Conservation (phyloP, 1,140 invertebrate species). For the Tetramorium alpestre region DNA sequence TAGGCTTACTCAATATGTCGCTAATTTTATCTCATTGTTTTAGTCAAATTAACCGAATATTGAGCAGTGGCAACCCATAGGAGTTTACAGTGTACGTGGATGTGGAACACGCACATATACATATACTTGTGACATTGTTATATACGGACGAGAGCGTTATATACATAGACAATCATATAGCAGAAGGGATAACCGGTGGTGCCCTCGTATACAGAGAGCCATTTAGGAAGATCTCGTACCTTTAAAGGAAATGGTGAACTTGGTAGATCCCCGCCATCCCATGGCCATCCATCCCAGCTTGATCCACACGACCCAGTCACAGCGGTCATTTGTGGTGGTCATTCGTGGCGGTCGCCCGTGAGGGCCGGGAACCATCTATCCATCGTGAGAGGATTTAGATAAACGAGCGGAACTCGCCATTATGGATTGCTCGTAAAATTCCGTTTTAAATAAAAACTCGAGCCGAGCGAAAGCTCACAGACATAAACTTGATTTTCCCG, state of each 20-base stretch:
- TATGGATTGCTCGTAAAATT: conserved; percentile 55
- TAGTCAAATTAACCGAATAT: too few relatives aligned
- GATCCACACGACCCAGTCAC: conserved; percentile 61
- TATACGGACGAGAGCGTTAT: neutral
- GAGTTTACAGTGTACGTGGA: neutral
- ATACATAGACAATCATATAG: conserved; percentile 24
- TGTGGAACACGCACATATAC: neutral
- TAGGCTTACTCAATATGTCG: too few relatives aligned
- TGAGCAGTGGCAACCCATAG: too few relatives aligned
- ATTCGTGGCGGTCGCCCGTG: conserved; percentile 38
- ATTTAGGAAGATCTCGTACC: conserved; percentile 58
- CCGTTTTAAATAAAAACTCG: conserved; percentile 52
- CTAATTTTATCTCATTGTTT: too few relatives aligned
- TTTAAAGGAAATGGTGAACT: conserved; percentile 62
- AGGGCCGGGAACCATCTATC: conserved; percentile 40
- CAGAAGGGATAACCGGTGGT: neutral
- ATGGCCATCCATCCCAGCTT: conserved; percentile 51
- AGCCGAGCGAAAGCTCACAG: neutral
- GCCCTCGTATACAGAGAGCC: conserved; percentile 48
- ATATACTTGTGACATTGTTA: neutral
- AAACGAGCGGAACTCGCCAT: conserved; percentile 50
- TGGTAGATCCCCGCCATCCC: conserved; percentile 51
- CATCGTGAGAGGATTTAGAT: conserved; percentile 56
- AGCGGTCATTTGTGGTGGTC: conserved; percentile 64
- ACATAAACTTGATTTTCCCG: conserved; percentile 7